Evolutionary conservation across 2,113 vertebrate species (phyloP), one percentile per base, ranked within the genome.

Genomic region (Conger conger): DNA sequence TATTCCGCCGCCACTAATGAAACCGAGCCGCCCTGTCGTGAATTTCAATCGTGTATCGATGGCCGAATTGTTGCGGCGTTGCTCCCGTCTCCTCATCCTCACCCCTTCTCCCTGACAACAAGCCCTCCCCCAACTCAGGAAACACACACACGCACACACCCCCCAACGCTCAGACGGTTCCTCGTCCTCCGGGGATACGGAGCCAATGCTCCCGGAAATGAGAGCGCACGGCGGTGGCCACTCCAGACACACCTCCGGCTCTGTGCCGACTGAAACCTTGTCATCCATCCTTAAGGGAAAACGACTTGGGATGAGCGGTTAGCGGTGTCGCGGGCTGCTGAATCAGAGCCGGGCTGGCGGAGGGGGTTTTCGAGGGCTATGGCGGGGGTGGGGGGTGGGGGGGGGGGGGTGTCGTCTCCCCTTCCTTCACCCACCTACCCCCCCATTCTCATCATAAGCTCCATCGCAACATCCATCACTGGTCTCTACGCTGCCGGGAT

Each of bases 191-290:
- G 79, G 42, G 45, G 45, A 30, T 53, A 81, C 82, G 57, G 17
- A 87, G 57, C 81, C 81, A 79, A 89, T 82, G 77, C 86, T 86
- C 78, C 68, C 54, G 79, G 87, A 84, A 84, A 87, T 82, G 86
- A 53, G 54, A 83, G 83, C 85, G 86, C 60, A 86, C 81, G 79
- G 73, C 81, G 81, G 23, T 30, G 81, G 36, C 37, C 27, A 30
- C 84, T 85, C 45, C 82, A 86, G 84, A 82, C 84, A 84, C 86
- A 87, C 87, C 89, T 90, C 81, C 18, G 87, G 82, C 94, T 96
- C 95, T 93, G 94, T 93, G 94, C 95, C 95, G 95, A 95, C 93
- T 95, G 95, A 95, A 93, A 91, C 94, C 92, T 92, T 94, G 95
- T 95, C 96, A 94, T 92, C 92, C 93, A 92, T 91, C 92, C 88